Percentiles rank a stretch among this genome's conserved stretches.
Conservation (phyloP, 1,140 invertebrate genomes). For the Eulimnadia texana region DNA sequence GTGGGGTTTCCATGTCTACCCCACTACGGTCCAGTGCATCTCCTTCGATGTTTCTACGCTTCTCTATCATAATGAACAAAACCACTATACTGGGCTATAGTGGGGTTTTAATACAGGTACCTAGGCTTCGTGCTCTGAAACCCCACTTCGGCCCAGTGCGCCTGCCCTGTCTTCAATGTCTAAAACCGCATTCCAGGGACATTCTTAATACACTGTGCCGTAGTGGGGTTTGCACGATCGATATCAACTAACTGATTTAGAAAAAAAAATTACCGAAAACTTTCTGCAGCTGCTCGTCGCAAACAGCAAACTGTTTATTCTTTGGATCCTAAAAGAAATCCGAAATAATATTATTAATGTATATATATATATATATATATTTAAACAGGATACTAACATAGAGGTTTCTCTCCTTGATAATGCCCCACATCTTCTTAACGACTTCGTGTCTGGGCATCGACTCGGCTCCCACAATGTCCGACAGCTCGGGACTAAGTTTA, state of each 20-base stretch:
- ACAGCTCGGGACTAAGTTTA: conserved; percentile 72
- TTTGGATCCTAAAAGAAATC: conserved; percentile 53
- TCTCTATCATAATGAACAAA: too few species aligned
- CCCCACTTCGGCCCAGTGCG: too few species aligned
- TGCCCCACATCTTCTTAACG: conserved; percentile 79
- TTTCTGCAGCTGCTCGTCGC: conserved; percentile 75
- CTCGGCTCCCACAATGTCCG: conserved; percentile 67
- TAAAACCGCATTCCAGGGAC: too few species aligned
- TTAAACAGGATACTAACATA: conserved; percentile 39
- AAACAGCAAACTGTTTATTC: conserved; percentile 86
- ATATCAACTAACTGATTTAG: neutral
- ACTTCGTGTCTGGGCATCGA: conserved; percentile 80
- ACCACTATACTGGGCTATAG: too few species aligned
- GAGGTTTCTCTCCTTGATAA: conserved; percentile 81
- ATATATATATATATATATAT: neutral
- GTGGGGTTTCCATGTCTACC: too few species aligned
- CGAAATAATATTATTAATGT: neutral
- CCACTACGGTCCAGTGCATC: too few species aligned
- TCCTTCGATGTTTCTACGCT: too few species aligned
- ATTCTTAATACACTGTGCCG: too few species aligned
- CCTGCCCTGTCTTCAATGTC: too few species aligned
- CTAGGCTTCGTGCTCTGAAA: too few species aligned
- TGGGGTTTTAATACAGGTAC: too few species aligned
- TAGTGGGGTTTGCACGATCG: too few species aligned
- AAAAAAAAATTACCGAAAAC: conserved; percentile 47